Evolutionary conservation across 2,888 invertebrate species (phyloP).

Genomic region (Thera britannica): DNA sequence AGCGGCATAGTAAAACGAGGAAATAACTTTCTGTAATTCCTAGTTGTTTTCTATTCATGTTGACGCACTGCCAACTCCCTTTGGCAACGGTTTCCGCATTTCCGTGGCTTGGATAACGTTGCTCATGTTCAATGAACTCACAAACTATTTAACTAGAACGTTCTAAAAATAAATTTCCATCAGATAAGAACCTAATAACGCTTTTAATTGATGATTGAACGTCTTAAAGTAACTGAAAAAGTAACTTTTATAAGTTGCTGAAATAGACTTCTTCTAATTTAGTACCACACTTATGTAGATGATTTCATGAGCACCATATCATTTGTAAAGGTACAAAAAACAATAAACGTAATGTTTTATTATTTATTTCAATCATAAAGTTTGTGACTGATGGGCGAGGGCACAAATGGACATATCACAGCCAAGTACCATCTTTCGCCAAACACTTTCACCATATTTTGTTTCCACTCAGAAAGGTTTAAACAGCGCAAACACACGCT

Average conservation of each 20-base stretch:
- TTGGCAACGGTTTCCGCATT: neutral
- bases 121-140: neutral
- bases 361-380: constrained; percentile 19
- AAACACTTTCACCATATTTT: constrained; percentile 89
- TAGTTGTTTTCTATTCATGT: neutral
- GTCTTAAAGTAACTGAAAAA: too few relatives aligned
- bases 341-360: neutral
- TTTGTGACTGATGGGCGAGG: constrained; percentile 45
- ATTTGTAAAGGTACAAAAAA: too few relatives aligned
- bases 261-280: too few relatives aligned
- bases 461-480: constrained; percentile 87
- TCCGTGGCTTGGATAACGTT: neutral
- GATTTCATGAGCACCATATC: too few relatives aligned
- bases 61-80: neutral
- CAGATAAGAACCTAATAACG: neutral
- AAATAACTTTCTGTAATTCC: neutral
- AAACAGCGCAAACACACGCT: constrained; percentile 57
- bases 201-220: too few relatives aligned
- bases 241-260: too few relatives aligned
- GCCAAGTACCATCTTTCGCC: constrained; percentile 82
- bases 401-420: constrained; percentile 59
- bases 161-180: neutral
- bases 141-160: neutral
- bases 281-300: too few relatives aligned
- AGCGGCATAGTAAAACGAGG: neutral